Evolutionary conservation across 2,113 vertebrate genomes (phyloP), one percentile per base, ranked within the genome.

Genomic region (Argyrosomus japonicus): DNA sequence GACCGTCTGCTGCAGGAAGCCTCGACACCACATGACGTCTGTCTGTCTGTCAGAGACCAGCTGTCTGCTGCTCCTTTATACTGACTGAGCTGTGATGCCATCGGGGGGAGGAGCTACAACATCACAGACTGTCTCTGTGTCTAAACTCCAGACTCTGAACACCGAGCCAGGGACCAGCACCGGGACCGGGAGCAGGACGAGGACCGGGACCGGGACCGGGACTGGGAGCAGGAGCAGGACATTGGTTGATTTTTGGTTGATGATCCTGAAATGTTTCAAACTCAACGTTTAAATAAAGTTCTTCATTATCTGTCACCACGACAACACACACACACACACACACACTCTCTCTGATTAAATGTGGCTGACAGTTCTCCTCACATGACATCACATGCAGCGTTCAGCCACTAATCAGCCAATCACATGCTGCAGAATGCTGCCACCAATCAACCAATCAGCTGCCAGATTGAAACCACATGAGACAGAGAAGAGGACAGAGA

Each of bases 401-500:
- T 60, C 67, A 43, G 86, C 61, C 10, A 7, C 40, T 89, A 88
- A 92, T 90, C 75, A 88, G 75, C 80, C 75, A 61, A 82, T 87
- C 91, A 90, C 88, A 81, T 93, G 93, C 61, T 82, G 61, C 75
- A 56, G 77, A 61, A 78, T 75, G 84, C 75, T 82, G 86, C 76
- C 74, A 72, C 83, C 75, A 84, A 92, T 91, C 85, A 90, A 81
- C 88, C 86, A 87, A 88, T 92, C 91, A 88, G 63, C 64, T 21
- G 13, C 12, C 57, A 71, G 56, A 80, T 68, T 68, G 63, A 67
- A 82, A 40, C 54, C 85, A 43, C 75, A 67, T 54, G 84, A 81
- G 29, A 58, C 32, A 36, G 23, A 51, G 48, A 15, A 47, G 10
- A 47, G 19, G 43, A 65, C 19, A 40, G 23, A 21, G 25, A 54